Evolutionary conservation across 2,888 invertebrate genomes (phyloP).

Genomic region (Nephrotoma guestfalica): DNA sequence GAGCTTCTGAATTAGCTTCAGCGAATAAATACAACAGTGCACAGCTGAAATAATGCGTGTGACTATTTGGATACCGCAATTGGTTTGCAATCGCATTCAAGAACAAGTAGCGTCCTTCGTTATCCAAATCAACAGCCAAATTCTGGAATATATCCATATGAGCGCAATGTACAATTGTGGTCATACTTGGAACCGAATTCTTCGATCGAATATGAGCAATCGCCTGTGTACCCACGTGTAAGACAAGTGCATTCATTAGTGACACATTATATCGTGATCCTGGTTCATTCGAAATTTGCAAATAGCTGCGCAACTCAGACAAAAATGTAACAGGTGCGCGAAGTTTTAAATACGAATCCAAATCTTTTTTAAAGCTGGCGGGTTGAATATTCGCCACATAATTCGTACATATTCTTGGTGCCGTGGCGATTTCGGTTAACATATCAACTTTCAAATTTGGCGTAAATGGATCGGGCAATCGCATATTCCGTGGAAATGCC

Average conservation of each 20-base stretch:
- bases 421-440: conserved; percentile 72
- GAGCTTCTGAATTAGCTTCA: conserved; percentile 92
- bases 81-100: conserved; percentile 98
- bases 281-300: conserved; percentile 78
- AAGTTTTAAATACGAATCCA: conserved; percentile 92
- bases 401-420: conserved; percentile 81
- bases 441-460: conserved; percentile 89
- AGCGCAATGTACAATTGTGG: conserved; percentile 95
- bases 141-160: conserved; percentile 99
- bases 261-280: conserved; percentile 91
- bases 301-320: conserved; percentile 77
- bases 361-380: conserved; percentile 79
- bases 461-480: conserved; percentile 96
- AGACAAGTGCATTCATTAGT: conserved; percentile 90
- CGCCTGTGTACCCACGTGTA: conserved; percentile 96
- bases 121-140: conserved; percentile 93
- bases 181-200: conserved; percentile 85
- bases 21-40: conserved; percentile 92
- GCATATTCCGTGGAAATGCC: conserved; percentile 96
- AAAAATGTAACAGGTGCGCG: conserved; percentile 91
- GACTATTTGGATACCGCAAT: conserved; percentile 96
- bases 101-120: conserved; percentile 90
- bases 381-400: conserved; percentile 78
- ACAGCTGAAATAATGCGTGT: conserved; percentile 99
- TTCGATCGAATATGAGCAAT: conserved; percentile 72